Base-by-base conservation (phyloP, 2,113 vertebrate genomes). In the Trogon melanurus region DNA sequence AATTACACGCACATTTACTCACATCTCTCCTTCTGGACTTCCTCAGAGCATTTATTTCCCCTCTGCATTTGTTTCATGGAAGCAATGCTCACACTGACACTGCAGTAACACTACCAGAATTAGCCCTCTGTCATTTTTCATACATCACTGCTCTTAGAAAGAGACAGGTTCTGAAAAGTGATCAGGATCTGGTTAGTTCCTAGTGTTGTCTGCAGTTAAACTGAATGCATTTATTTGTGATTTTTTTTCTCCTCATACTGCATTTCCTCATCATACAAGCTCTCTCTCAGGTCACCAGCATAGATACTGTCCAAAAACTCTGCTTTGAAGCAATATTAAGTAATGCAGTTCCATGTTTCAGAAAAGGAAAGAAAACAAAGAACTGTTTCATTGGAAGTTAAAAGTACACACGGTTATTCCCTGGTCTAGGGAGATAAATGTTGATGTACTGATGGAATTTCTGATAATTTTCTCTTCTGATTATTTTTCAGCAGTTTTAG, bases 401-500 rank as follows among this genome's bases (percentile, higher is more conserved):
- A 91, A 96, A 81, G 29, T 54, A 62, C 38, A 30, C 11, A 18
- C 4, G 34, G 69, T 91, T 70, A 65, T 85, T 91, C 48, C 36
- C 79, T 84, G 57, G 54, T 70, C 84, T 66, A 34, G 47, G 38
- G n/a, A 95, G 60, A 79, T 45, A 91, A 79, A 25, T 82, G 48
- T 71, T 56, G 9, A 2, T 50, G 74, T 51, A 70, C 17, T 41
- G 82, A 93, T 86, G 66, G 83, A 78, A 94, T 94, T 92, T 91
- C 56, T 66, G 80, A 87, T 93, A 82, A 84, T 96, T 95, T 88
- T 92, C 69, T 79, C 2, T 0, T 85, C 82, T 84, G 64, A 90
- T 97, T 97, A 87, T 95, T 94, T 96, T 91, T 72, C 66, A 88
- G n/a, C 34, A 80, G 15, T 53, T 79, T 96, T 94, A 82, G 95